Evolutionary conservation across 1,140 invertebrate species (phyloP).

Genomic region (Neotoxoptera formosana): DNA sequence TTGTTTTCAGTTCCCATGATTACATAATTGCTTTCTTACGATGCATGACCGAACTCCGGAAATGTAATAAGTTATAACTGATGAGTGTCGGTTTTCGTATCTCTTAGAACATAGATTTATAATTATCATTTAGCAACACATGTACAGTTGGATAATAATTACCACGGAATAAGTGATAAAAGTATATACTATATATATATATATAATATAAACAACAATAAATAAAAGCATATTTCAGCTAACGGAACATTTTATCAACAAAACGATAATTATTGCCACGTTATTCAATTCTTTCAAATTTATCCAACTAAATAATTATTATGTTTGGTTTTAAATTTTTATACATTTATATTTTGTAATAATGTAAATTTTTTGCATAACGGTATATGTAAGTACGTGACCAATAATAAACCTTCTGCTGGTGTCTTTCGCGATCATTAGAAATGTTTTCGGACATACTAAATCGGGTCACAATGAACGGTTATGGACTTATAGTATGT

Average conservation of each 20-base stretch:
- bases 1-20: conserved; percentile 37
- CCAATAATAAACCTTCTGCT: background rate
- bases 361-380: background rate
- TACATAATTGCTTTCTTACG: conserved; percentile 19
- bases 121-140: conserved; percentile 36
- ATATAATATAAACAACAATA: background rate
- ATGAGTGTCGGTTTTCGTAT: background rate
- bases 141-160: background rate
- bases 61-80: conserved; percentile 25
- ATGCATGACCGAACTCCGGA: conserved; percentile 40
- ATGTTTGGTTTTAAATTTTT: background rate
- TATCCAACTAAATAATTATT: background rate
- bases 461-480: conserved; percentile 5
- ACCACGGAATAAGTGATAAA: background rate
- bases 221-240: background rate
- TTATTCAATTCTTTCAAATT: background rate
- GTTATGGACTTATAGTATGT: background rate
- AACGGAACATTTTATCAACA: background rate
- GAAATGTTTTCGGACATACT: background rate
- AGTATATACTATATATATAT: background rate
- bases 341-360: background rate
- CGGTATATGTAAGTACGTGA: background rate
- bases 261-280: background rate
- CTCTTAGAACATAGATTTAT: conserved; percentile 7
- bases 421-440: background rate